These are phyloP conservation scores for Magallana nippona DNA, from an alignment of 2,888 invertebrate genomes.

Conservation along the genomic window DNA sequence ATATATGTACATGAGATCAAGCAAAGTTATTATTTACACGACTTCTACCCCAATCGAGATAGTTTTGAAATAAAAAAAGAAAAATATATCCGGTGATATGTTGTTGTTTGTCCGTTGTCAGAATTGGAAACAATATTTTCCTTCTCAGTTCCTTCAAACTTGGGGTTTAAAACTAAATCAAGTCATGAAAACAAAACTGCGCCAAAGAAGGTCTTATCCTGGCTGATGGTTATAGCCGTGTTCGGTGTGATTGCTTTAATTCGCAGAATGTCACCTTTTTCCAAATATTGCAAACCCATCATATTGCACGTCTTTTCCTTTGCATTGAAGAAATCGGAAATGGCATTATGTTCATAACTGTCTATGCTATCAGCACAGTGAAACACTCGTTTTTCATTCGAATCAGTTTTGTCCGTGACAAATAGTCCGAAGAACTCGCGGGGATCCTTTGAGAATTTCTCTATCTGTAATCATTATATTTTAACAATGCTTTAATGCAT, in stretches of 20 bases:
- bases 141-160: too few species aligned
- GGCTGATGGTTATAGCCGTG: conserved; percentile 13
- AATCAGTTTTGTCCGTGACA: conserved; percentile 35
- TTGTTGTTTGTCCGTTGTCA: too few species aligned
- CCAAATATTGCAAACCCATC: conserved; percentile 25
- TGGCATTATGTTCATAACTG: conserved; percentile 35
- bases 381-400: conserved; percentile 30
- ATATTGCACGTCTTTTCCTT: conserved; percentile 41
- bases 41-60: too few species aligned
- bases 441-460: conserved; percentile 40
- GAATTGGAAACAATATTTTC: too few species aligned
- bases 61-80: too few species aligned
- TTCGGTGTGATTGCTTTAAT: neutral
- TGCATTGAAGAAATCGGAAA: conserved; percentile 20
- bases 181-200: neutral
- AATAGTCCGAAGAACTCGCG: conserved; percentile 42
- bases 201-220: conserved; percentile 34
- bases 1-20: too few species aligned
- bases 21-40: too few species aligned
- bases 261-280: conserved; percentile 2
- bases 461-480: conserved; percentile 40
- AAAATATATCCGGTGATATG: too few species aligned
- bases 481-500: too few species aligned
- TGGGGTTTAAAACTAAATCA: neutral
- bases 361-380: conserved; percentile 51